These are phyloP conservation scores for Synergus laeviventris DNA, from an alignment of 2,888 invertebrate genomes.

Conservation along the genomic window DNA sequence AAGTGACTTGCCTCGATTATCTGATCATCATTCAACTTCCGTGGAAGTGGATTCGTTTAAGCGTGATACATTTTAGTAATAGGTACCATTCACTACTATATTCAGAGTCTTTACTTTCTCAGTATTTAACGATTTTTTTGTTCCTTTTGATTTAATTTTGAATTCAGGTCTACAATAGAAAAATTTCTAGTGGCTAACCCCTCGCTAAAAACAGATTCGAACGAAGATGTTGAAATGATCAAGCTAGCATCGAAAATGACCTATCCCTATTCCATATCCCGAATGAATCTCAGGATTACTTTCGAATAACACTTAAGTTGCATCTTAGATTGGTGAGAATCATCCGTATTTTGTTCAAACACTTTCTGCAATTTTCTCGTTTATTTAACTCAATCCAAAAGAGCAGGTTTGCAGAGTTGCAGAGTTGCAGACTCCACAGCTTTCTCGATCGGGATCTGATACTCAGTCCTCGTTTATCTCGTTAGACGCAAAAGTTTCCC, in stretches of 20 bases:
- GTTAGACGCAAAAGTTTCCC: background rate
- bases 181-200: too few relatives aligned
- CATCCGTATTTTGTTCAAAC: constrained; percentile 24
- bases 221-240: background rate
- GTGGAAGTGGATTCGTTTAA: background rate
- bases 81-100: too few relatives aligned
- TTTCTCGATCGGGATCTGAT: constrained; percentile 25
- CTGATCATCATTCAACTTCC: background rate
- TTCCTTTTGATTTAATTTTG: background rate
- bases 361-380: constrained; percentile 11
- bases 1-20: constrained; percentile 16
- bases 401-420: background rate
- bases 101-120: background rate
- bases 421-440: constrained; percentile 6
- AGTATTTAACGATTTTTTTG: background rate
- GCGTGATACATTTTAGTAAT: background rate
- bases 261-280: constrained; percentile 18
- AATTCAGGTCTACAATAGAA: background rate
- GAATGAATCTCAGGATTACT: constrained; percentile 23
- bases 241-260: constrained; percentile 8
- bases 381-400: constrained; percentile 11
- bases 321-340: constrained; percentile 33
- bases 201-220: background rate
- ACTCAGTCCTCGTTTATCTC: background rate
- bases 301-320: constrained; percentile 15